phyloP scores from a whole-genome alignment of 2,888 invertebrate species.

The Calliphora vomitoria region DNA sequence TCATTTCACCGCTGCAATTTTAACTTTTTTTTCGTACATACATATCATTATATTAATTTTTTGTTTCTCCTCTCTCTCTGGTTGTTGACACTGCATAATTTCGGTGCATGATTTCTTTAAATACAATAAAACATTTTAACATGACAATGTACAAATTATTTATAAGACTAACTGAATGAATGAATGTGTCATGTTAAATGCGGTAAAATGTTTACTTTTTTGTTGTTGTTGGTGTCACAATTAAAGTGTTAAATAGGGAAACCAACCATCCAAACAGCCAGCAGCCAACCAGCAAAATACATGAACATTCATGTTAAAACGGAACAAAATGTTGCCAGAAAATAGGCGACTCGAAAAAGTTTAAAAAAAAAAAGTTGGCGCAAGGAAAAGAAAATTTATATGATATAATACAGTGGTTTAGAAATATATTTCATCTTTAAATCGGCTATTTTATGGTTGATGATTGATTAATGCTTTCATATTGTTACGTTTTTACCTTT shows the following conservation, averaged over 20 bases:
- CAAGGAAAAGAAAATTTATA: constrained; percentile 11
- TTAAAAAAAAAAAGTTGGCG: background rate
- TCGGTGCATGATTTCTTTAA: constrained; percentile 19
- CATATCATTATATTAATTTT: constrained; percentile 12
- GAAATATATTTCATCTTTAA: background rate
- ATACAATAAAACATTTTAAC: constrained; percentile 51
- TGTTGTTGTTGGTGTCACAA: constrained; percentile 5
- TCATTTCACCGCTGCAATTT: constrained; percentile 46
- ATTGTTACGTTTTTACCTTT: no score
- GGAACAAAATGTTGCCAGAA: constrained; percentile 51
- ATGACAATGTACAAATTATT: constrained; percentile 57
- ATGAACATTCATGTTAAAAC: constrained; percentile 36
- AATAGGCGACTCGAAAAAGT: constrained; percentile 4
- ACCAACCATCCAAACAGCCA: constrained; percentile 30
- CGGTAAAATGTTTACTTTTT: constrained; percentile 39
- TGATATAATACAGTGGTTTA: background rate
- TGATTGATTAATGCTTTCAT: no score
- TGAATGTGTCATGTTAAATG: constrained; percentile 49
- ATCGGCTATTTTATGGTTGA: no score
- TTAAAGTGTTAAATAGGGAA: constrained; percentile 62
- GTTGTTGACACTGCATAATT: constrained; percentile 65
- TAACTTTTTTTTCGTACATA: background rate
- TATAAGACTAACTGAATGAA: constrained; percentile 22
- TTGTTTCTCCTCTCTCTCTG: constrained; percentile 14
- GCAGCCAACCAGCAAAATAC: constrained; percentile 34